Conservation (phyloP, 2,113 vertebrate genomes). For the Opisthocomus hoazin region DNA sequence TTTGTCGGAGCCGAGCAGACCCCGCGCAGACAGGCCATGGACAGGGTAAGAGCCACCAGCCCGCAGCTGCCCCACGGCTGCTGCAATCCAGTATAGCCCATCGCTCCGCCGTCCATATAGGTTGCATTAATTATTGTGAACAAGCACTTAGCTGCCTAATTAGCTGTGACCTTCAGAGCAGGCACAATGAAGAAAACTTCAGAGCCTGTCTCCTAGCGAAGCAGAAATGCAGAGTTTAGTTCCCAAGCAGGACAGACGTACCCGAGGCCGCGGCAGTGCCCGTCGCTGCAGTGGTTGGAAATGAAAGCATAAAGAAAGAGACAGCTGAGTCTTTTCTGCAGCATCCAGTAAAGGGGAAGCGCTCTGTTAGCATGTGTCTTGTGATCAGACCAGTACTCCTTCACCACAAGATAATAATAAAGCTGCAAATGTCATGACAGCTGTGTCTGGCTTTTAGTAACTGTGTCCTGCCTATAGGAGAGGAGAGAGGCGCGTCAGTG, state of each 20-base stretch:
- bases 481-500: neutral
- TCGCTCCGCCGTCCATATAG: fast-evolving
- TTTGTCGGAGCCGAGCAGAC: fast-evolving
- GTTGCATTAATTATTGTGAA: neutral
- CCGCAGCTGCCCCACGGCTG: neutral
- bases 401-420: neutral
- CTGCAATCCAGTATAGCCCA: neutral
- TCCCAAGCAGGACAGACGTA: neutral
- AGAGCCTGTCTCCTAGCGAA: neutral
- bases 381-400: neutral
- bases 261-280: fast-evolving
- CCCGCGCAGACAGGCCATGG: fast-evolving
- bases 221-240: neutral
- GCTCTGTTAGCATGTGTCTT: fast-evolving
- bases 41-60: neutral
- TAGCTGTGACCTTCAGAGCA: neutral
- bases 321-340: neutral
- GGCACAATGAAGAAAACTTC: too few relatives aligned
- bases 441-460: neutral
- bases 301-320: neutral
- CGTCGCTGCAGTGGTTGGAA: neutral
- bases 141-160: neutral
- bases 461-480: fast-evolving
- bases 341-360: neutral
- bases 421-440: neutral